These are phyloP conservation scores for Gorilla gorilla DNA, from an alignment of 2,113 vertebrate genomes.

Conservation along the genomic window DNA sequence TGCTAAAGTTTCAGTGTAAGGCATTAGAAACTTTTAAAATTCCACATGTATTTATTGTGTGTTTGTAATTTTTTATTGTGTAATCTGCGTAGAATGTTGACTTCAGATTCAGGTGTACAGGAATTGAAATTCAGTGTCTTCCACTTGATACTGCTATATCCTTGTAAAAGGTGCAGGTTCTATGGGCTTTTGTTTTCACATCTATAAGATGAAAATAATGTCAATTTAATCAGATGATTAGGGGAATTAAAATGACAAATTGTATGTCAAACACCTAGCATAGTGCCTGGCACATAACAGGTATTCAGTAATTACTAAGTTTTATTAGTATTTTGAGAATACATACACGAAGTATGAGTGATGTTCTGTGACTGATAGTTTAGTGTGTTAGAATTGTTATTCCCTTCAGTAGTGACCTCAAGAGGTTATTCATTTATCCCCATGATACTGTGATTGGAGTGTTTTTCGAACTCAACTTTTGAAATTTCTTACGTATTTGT, in stretches of 20 bases:
- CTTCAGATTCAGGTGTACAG: conserved; percentile 31
- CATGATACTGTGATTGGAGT: background rate
- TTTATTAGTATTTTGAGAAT: conserved; percentile 40
- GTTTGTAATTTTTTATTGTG: conserved; percentile 22
- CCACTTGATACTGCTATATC: background rate
- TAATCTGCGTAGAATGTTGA: background rate
- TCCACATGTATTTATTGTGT: background rate
- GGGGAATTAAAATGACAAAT: conserved; percentile 26
- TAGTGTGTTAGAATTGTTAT: background rate
- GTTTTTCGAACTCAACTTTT: conserved; percentile 41
- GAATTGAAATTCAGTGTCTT: conserved; percentile 42
- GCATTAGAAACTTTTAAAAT: conserved; percentile 36
- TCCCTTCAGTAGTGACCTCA: conserved; percentile 14
- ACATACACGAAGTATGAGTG: background rate
- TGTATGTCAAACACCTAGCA: background rate
- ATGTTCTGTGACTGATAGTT: conserved; percentile 9
- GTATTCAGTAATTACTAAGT: background rate
- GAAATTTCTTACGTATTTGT: conserved; percentile 23
- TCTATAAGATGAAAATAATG: conserved; percentile 34
- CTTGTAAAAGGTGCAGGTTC: background rate
- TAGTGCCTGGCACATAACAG: background rate
- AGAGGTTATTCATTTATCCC: conserved; percentile 3
- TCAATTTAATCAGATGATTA: background rate
- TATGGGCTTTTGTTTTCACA: conserved; percentile 8
- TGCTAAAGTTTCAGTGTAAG: conserved; percentile 32